A percentile compares a stretch with the other conserved stretches of the same genome.
Evolutionary conservation across 2,113 vertebrate species (phyloP).

Genomic region (Ranitomeya imitator): DNA sequence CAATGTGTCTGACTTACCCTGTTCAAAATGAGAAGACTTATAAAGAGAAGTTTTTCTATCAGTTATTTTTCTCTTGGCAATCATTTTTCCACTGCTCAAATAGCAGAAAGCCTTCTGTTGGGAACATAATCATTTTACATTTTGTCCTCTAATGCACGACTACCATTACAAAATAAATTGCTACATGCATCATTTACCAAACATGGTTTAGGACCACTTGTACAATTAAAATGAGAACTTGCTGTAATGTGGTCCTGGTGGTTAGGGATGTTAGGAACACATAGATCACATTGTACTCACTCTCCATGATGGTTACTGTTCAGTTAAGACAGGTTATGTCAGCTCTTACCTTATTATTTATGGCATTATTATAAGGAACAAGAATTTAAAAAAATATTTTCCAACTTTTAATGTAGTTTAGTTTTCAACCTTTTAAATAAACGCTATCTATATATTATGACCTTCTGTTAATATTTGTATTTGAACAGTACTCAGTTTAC

Average conservation of each 20-base stretch:
- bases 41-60: background rate
- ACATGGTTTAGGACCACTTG: background rate
- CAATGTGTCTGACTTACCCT: background rate
- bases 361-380: background rate
- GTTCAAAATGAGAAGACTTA: background rate
- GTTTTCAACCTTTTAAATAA: no score
- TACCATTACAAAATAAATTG: background rate
- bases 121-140: constrained; percentile 16
- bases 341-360: background rate
- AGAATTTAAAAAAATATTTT: no score
- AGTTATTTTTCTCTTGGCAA: background rate
- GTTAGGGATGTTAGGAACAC: background rate
- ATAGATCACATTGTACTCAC: background rate
- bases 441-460: background rate
- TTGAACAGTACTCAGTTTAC: no score
- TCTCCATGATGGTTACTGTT: background rate
- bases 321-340: no score
- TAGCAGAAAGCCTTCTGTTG: constrained; percentile 2
- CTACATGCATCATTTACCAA: constrained; percentile 3
- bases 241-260: background rate
- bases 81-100: constrained; percentile 14
- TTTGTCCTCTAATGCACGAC: background rate
- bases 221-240: background rate
- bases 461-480: background rate
- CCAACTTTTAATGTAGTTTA: no score